Conservation (phyloP, 1,140 invertebrate species). For the Diorhabda elongata region DNA sequence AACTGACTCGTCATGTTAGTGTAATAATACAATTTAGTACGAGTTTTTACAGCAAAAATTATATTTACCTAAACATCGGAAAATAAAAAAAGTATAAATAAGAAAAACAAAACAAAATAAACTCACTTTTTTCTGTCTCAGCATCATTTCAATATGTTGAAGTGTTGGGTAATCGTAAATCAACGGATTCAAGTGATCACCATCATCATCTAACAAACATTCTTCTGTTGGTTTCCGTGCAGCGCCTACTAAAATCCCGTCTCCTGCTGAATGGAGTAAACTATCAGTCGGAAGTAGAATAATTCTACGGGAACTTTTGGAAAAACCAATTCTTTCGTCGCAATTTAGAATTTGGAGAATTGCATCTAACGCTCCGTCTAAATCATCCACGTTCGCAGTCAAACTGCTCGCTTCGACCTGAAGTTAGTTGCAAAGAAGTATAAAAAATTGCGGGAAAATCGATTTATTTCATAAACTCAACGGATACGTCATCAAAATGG, state of each 20-base stretch:
- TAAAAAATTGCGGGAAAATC: too few species aligned
- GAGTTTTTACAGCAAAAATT: slow-evolving; percentile 56
- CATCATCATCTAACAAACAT: slow-evolving; percentile 55
- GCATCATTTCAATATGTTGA: slow-evolving; percentile 55
- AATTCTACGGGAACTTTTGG: slow-evolving; percentile 43
- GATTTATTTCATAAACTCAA: too few species aligned
- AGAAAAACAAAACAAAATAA: neutral
- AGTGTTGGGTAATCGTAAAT: slow-evolving; percentile 61
- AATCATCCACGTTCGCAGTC: slow-evolving; percentile 57
- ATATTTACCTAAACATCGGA: slow-evolving; percentile 51
- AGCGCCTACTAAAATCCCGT: slow-evolving; percentile 45
- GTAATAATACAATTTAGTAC: slow-evolving; percentile 53
- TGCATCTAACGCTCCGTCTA: slow-evolving; percentile 62
- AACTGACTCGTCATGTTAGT: slow-evolving; percentile 51
- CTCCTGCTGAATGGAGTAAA: slow-evolving; percentile 48
- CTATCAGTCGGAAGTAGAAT: slow-evolving; percentile 49
- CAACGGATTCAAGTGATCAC: slow-evolving; percentile 53
- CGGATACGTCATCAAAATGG: too few species aligned
- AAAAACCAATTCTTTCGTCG: slow-evolving; percentile 44
- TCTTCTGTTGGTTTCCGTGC: slow-evolving; percentile 45
- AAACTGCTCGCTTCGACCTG: slow-evolving; percentile 40
- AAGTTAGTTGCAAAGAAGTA: neutral
- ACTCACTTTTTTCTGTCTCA: slow-evolving; percentile 51
- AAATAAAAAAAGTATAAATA: neutral
- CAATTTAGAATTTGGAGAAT: slow-evolving; percentile 55